Percentiles rank a stretch among this genome's conserved stretches.
Conservation (phyloP, 2,888 invertebrate species). For the Willowsia nigromaculata region DNA sequence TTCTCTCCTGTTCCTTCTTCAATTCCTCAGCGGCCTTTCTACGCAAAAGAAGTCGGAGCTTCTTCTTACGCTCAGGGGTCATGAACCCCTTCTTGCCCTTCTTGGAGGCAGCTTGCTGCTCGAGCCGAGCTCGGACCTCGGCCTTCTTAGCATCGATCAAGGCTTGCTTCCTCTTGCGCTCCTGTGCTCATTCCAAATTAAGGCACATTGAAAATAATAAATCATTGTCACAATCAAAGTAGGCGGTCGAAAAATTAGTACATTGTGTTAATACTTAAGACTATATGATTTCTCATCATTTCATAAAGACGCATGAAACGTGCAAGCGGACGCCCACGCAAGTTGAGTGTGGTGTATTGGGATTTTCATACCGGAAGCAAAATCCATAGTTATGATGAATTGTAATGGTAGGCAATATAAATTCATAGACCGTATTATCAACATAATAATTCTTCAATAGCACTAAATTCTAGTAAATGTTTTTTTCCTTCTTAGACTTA, state of each 20-base stretch:
- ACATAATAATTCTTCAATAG: not conserved
- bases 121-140: slow-evolving; percentile 98
- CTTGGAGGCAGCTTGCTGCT: slow-evolving; percentile 98
- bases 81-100: slow-evolving; percentile 99
- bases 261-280: too few relatives aligned
- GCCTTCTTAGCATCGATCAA: slow-evolving; percentile 99
- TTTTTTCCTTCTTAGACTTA: too few relatives aligned
- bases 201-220: not conserved
- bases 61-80: slow-evolving; percentile 98
- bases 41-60: slow-evolving; percentile 99
- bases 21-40: slow-evolving; percentile 99
- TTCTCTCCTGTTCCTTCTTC: slow-evolving; percentile 99
- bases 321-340: not conserved
- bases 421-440: not conserved
- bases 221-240: not conserved
- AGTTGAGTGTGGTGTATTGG: not conserved
- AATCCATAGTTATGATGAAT: not conserved
- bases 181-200: slow-evolving; percentile 82
- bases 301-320: not conserved
- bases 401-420: not conserved
- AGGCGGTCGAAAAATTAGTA: not conserved
- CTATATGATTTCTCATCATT: too few relatives aligned
- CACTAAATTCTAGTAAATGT: too few relatives aligned
- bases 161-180: slow-evolving; percentile 98
- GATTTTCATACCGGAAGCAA: not conserved